Evolutionary conservation across 2,888 invertebrate genomes (phyloP).

Genomic region (Trisateles emortualis): DNA sequence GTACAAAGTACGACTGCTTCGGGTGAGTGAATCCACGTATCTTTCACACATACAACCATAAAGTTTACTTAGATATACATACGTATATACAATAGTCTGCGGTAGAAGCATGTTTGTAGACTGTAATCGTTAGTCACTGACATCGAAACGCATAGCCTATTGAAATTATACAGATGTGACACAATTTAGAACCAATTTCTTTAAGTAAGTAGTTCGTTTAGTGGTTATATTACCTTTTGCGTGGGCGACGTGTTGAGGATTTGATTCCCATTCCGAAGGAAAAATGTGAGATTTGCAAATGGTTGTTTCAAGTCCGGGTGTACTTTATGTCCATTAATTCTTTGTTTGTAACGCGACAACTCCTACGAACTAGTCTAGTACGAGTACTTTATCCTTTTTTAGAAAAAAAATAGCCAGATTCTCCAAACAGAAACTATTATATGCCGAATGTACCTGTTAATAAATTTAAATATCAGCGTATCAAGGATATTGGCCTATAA

Average conservation of each 20-base stretch:
- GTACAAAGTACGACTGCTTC: slow-evolving; percentile 32
- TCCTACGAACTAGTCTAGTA: too few species aligned
- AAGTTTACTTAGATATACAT: slow-evolving; percentile 28
- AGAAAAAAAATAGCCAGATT: too few species aligned
- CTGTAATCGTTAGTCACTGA: slow-evolving; percentile 72
- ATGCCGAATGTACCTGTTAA: background rate
- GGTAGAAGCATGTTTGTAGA: slow-evolving; percentile 63
- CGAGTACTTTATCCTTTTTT: too few species aligned
- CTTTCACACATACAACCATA: slow-evolving; percentile 37
- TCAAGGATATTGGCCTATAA: background rate
- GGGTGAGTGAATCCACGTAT: slow-evolving; percentile 47
- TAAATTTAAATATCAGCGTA: background rate
- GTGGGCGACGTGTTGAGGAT: too few species aligned
- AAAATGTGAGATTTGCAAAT: too few species aligned
- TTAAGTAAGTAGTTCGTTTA: too few species aligned
- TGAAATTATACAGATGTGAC: slow-evolving; percentile 63
- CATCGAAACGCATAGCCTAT: slow-evolving; percentile 66
- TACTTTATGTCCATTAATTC: too few species aligned
- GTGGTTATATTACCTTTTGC: too few species aligned
- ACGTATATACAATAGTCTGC: slow-evolving; percentile 45
- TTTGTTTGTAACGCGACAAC: too few species aligned
- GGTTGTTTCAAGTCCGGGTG: too few species aligned
- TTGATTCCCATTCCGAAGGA: too few species aligned
- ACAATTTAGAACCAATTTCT: slow-evolving; percentile 29
- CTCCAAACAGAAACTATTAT: too few species aligned